These are phyloP conservation scores for Drosophila fungiperda DNA, from an alignment of 2,888 invertebrate genomes.

Conservation along the genomic window DNA sequence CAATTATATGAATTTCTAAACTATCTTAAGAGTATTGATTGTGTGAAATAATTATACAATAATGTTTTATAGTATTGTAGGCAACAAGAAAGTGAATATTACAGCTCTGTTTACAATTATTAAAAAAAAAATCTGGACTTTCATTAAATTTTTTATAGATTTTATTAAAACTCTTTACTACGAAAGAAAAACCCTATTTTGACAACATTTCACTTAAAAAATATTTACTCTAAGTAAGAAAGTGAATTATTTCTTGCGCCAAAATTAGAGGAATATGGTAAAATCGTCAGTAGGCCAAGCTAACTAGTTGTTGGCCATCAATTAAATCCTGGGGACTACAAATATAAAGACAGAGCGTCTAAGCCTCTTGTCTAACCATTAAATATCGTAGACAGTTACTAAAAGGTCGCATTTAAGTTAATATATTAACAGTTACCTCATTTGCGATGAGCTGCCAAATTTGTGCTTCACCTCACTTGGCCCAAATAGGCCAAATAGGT, in stretches of 20 bases:
- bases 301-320: neutral
- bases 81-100: neutral
- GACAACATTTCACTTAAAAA: neutral
- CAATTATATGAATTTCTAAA: neutral
- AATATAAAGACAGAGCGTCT: no score
- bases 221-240: neutral
- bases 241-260: neutral
- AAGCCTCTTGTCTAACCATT: neutral
- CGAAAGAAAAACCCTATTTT: fast-evolving
- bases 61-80: neutral
- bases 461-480: neutral
- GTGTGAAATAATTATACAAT: neutral
- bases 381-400: neutral
- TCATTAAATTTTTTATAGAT: neutral
- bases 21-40: neutral
- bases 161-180: neutral
- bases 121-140: neutral
- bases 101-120: neutral
- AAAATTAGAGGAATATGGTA: neutral
- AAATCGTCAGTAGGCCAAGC: neutral
- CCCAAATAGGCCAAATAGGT: constrained; percentile 8
- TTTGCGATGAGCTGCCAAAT: neutral
- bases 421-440: neutral
- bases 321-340: neutral
- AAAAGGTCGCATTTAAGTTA: neutral